Evolutionary conservation across 1,140 invertebrate species (phyloP).

Genomic region (Drosophila sucinea): DNA sequence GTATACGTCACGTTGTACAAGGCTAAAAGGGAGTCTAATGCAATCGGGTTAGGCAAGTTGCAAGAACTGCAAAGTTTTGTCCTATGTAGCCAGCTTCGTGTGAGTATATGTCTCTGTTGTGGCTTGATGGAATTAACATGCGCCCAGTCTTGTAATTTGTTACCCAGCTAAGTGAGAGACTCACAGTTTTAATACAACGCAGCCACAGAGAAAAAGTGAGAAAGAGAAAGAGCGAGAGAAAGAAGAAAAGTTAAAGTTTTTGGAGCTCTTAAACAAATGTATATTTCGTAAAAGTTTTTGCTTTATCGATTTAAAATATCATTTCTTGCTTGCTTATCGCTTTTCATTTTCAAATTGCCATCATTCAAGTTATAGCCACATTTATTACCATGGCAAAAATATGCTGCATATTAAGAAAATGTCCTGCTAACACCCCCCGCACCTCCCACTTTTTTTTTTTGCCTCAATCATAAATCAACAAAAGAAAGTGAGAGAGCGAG

Average conservation of each 20-base stretch:
- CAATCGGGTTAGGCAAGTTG: constrained; percentile 51
- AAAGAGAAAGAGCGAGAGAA: too few relatives aligned
- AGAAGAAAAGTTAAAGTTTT: too few relatives aligned
- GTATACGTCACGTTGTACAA: constrained; percentile 71
- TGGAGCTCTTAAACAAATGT: background rate
- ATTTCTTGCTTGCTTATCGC: constrained; percentile 5
- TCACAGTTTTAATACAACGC: background rate
- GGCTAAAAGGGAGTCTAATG: constrained; percentile 50
- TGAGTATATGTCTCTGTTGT: constrained; percentile 24
- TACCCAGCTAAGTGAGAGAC: constrained; percentile 5
- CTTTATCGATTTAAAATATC: background rate
- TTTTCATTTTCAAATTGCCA: constrained; percentile 3
- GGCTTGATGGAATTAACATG: constrained; percentile 67
- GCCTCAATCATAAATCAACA: constrained; percentile 65
- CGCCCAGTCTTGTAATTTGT: constrained; percentile 38
- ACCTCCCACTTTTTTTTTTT: background rate
- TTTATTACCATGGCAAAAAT: constrained; percentile 61
- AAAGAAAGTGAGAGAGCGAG: constrained; percentile 42
- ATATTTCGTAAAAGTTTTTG: background rate
- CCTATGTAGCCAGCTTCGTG: background rate
- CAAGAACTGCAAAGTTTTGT: constrained; percentile 46
- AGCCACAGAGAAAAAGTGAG: too few relatives aligned
- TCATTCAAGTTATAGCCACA: constrained; percentile 51
- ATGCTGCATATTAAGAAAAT: constrained; percentile 62
- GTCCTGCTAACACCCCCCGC: background rate